Base-by-base conservation (phyloP, 92 coral and sea anemone genomes). In the Porites rus region DNA sequence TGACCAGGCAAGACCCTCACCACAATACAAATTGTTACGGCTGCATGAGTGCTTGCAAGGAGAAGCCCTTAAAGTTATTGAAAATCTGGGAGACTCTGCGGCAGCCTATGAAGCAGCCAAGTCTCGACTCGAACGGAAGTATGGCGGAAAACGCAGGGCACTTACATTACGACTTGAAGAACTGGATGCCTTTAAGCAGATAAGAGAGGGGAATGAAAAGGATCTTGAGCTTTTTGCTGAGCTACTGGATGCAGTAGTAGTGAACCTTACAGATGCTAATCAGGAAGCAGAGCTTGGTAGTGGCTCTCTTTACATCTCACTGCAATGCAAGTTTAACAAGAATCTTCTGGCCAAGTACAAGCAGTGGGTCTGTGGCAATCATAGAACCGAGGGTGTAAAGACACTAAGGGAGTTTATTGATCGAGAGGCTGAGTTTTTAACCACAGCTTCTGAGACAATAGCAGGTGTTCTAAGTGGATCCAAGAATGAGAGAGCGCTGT, bases 261-360 rank as follows among this genome's bases (percentile, higher is more conserved):
- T 92, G 12, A 92, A 78, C 86, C 38, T 90, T 17, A 90, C 28
- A 60, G 93, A 92, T 71, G 95, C 87, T 28, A 82, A 82, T 4
- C 89, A 87, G 61, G 89, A 82, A 31, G 91, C 84, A 24, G 93
- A 92, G 67, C 65, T 92, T 58, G 95, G 92, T 19, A 89, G 75
- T 85, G 92, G 93, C 11, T 76, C 89, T 20, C 86, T 89, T 14
- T 89, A 89, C 79, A 84, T 84, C 68, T 84, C 88, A 5, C 64
- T 92, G 4, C 88, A 89, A 62, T 61, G 82, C 52, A 89, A 92
- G 84, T 64, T 92, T 4, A 92, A 83, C 20, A 79, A 76, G 19
- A 56, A 50, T 54, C 88, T 91, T 17, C 86, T 88, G 10, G 21
- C 94, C 9, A 83, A 88, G 75, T 91, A 82, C 79, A 88, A 91